These are phyloP conservation scores for Lasioglossum marginatum DNA, from an alignment of 2,888 invertebrate species.

Conservation along the genomic window DNA sequence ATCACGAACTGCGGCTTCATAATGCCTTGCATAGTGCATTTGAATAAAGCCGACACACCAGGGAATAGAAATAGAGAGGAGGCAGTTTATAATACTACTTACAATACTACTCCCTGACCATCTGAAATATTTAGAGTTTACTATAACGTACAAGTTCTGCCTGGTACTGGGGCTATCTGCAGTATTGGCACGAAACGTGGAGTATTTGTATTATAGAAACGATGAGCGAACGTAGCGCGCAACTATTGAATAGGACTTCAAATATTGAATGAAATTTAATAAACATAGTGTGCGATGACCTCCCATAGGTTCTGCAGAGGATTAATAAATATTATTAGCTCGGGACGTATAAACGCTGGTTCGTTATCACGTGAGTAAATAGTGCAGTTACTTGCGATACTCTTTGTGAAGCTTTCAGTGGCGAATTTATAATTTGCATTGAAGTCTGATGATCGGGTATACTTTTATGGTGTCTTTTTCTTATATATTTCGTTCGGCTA, in stretches of 20 bases:
- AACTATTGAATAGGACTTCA: background rate
- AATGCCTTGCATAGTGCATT: background rate
- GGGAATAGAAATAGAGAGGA: background rate
- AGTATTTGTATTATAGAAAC: background rate
- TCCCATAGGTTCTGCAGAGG: background rate
- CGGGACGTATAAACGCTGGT: background rate
- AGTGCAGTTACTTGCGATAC: background rate
- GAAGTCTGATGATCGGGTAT: background rate
- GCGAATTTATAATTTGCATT: background rate
- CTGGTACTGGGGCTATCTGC: background rate
- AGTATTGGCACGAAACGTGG: background rate
- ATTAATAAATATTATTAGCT: background rate
- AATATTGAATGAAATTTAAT: slow-evolving; percentile 17
- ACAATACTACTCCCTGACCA: background rate
- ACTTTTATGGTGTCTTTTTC: background rate
- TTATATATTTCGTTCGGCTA: background rate
- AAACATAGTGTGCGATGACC: background rate
- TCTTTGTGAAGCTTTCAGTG: background rate
- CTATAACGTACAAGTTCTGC: background rate
- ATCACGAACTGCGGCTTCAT: background rate
- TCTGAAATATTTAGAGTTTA: background rate
- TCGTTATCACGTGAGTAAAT: background rate
- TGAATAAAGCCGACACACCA: background rate
- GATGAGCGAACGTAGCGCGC: background rate
- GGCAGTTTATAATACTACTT: background rate